These are phyloP conservation scores for Rhagonycha fulva DNA, from an alignment of 2,888 invertebrate genomes.

Conservation along the genomic window DNA sequence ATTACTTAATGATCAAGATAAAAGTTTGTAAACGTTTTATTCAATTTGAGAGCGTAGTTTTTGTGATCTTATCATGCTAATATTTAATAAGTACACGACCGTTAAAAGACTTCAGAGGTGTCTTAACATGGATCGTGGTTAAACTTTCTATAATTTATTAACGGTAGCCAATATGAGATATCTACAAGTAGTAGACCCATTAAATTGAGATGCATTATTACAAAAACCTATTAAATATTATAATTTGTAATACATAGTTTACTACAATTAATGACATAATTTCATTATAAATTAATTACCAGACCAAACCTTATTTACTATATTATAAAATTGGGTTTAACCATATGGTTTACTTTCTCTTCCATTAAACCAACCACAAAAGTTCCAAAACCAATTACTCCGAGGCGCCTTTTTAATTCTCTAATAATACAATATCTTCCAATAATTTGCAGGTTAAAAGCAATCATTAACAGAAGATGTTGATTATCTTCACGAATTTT, in stretches of 20 bases:
- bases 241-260: not conserved
- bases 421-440: not conserved
- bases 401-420: not conserved
- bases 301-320: not conserved
- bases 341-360: not conserved
- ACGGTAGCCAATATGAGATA: not conserved
- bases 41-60: not conserved
- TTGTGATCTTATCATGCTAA: constrained; percentile 3
- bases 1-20: not conserved
- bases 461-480: not conserved
- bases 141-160: constrained; percentile 4
- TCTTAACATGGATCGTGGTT: not conserved
- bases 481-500: not conserved
- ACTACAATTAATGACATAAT: not conserved
- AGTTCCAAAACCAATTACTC: not conserved
- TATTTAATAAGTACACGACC: constrained; percentile 2
- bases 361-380: not conserved
- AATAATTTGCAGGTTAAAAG: not conserved
- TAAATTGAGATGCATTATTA: not conserved
- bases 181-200: not conserved
- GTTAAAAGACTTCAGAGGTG: not conserved
- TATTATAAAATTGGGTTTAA: not conserved
- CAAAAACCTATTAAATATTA: not conserved
- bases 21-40: not conserved
- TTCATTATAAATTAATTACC: not conserved